Conservation (phyloP, 2,888 invertebrate genomes). For the Lasioglossum zephyrum region DNA sequence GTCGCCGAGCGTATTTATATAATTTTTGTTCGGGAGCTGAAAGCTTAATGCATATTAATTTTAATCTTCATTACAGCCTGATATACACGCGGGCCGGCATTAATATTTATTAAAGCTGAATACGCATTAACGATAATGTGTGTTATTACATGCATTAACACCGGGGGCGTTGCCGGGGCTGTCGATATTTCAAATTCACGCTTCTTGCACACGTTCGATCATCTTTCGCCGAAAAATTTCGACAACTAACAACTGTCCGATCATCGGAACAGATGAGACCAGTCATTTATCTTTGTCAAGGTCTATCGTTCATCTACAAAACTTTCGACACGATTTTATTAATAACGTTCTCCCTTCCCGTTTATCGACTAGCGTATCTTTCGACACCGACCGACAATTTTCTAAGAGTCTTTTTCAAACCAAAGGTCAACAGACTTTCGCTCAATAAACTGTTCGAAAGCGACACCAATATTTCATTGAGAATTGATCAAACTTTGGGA, state of each 20-base stretch:
- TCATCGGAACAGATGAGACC: not conserved
- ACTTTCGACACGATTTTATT: not conserved
- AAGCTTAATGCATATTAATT: constrained; percentile 30
- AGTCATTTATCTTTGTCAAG: not conserved
- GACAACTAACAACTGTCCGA: not conserved
- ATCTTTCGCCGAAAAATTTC: not conserved
- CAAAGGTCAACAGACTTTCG: not conserved
- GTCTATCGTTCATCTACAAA: not conserved
- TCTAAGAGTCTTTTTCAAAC: not conserved
- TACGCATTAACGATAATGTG: constrained; percentile 43
- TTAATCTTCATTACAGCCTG: constrained; percentile 18
- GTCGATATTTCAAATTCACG: constrained; percentile 34
- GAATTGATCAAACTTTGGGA: no score
- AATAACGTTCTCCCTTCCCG: not conserved
- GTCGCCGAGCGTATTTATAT: constrained; percentile 3
- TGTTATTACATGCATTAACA: constrained; percentile 28
- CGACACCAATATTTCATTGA: not conserved
- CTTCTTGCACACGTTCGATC: not conserved
- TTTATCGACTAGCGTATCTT: not conserved
- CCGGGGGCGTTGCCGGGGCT: not conserved
- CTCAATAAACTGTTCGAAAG: not conserved
- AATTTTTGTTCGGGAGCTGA: constrained; percentile 11
- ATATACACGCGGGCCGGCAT: constrained; percentile 17
- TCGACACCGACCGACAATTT: not conserved
- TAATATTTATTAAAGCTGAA: constrained; percentile 46